phyloP scores from a whole-genome alignment of 2,797 vertebrate species.

The Paramormyrops hopkinsi region DNA sequence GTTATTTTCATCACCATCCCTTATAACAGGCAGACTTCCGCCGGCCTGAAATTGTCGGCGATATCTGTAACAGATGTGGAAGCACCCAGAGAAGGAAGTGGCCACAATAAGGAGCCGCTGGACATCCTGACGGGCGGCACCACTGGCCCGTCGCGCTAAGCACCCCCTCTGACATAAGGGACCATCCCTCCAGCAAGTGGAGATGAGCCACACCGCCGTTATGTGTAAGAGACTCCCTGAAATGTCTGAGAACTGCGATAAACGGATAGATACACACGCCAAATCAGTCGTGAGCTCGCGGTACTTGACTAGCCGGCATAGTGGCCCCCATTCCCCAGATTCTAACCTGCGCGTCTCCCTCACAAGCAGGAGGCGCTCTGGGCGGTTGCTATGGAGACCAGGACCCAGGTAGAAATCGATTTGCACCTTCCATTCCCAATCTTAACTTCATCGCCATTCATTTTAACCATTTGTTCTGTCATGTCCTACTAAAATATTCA shows the following conservation, averaged over 20 bases:
- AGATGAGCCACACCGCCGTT: not conserved
- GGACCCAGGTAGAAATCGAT: conserved; percentile 47
- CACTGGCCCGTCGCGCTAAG: not conserved
- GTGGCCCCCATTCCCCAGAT: not conserved
- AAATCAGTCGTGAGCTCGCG: not conserved
- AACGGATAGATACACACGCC: not conserved
- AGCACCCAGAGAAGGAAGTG: not conserved
- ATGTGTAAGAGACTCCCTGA: not conserved
- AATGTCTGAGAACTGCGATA: not conserved
- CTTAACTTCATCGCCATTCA: not conserved
- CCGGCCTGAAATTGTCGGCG: not conserved
- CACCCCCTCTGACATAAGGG: not conserved
- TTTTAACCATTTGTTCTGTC: not conserved
- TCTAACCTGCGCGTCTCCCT: conserved; percentile 26
- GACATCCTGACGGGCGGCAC: not conserved
- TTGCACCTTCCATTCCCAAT: conserved; percentile 44
- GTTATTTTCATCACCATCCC: not conserved
- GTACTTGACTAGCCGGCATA: not conserved
- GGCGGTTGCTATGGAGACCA: conserved; percentile 61
- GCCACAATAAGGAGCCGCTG: not conserved
- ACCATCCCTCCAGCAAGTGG: not conserved
- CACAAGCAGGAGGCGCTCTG: conserved; percentile 51
- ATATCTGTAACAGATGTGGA: not conserved
- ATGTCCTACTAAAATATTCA: not conserved
- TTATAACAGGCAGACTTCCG: not conserved